Conservation (phyloP, 2,888 invertebrate species). For the Trichogramma dendrolimi region DNA sequence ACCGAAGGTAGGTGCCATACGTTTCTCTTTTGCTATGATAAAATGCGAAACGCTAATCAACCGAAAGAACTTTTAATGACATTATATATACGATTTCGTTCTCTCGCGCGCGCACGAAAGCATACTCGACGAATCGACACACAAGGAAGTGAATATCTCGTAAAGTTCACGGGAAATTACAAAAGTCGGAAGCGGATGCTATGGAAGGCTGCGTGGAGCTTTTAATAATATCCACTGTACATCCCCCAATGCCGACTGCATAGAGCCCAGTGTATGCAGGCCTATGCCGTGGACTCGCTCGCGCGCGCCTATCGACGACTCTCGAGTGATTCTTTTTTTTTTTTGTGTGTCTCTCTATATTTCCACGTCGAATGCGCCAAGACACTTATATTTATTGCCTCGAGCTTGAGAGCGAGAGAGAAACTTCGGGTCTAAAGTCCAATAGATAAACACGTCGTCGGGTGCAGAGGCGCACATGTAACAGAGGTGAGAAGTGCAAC, state of each 20-base stretch:
- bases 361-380: too few species aligned
- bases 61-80: too few species aligned
- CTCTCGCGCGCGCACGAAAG: too few species aligned
- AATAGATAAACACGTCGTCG: slow-evolving; percentile 7
- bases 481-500: slow-evolving; percentile 14
- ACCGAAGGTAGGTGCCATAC: too few species aligned
- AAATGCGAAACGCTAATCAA: too few species aligned
- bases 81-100: too few species aligned
- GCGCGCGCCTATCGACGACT: background rate
- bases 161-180: slow-evolving; percentile 50
- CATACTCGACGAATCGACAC: background rate
- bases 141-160: slow-evolving; percentile 27
- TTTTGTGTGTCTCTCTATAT: background rate
- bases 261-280: slow-evolving; percentile 20
- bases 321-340: slow-evolving; percentile 19
- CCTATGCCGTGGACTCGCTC: slow-evolving; percentile 12
- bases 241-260: slow-evolving; percentile 17
- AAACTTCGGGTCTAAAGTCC: slow-evolving; percentile 9
- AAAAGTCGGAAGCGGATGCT: slow-evolving; percentile 51
- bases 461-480: background rate
- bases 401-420: background rate
- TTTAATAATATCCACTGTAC: slow-evolving; percentile 48
- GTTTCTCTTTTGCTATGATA: too few species aligned
- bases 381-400: too few species aligned
- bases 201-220: slow-evolving; percentile 43